phyloP scores from a whole-genome alignment of 2,113 vertebrate genomes.

The Ictalurus furcatus region DNA sequence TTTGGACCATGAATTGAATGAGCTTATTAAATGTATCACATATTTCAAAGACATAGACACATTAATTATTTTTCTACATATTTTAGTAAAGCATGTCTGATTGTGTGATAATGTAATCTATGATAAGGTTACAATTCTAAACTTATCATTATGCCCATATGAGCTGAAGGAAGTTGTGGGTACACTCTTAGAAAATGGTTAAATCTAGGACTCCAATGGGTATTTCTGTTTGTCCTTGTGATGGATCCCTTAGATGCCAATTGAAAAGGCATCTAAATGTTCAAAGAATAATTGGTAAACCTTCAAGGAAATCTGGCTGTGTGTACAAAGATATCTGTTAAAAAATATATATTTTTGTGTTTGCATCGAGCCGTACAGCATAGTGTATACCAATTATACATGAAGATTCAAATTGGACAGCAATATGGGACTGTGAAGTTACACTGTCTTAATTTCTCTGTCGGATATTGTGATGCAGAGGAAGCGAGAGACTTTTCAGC shows the following conservation, averaged over 20 bases:
- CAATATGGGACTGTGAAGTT: not conserved
- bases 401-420: not conserved
- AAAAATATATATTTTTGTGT: not conserved
- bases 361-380: not conserved
- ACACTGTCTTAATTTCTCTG: not conserved
- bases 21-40: not conserved
- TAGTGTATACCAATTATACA: not conserved
- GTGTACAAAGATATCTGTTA: not conserved
- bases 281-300: not conserved
- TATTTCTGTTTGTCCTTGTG: not conserved
- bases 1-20: not conserved
- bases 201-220: not conserved
- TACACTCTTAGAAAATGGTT: not conserved
- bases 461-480: not conserved
- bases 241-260: not conserved
- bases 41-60: not conserved
- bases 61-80: not conserved
- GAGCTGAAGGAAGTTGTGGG: not conserved
- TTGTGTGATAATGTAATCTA: not conserved
- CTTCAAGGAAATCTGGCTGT: not conserved
- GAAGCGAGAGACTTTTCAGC: not conserved
- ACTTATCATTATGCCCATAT: not conserved
- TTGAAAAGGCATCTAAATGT: not conserved
- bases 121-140: not conserved
- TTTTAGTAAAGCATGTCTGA: not conserved